Evolutionary conservation across 2,888 invertebrate genomes (phyloP).

Genomic region (Kuschelorhynchus macadamiae): DNA sequence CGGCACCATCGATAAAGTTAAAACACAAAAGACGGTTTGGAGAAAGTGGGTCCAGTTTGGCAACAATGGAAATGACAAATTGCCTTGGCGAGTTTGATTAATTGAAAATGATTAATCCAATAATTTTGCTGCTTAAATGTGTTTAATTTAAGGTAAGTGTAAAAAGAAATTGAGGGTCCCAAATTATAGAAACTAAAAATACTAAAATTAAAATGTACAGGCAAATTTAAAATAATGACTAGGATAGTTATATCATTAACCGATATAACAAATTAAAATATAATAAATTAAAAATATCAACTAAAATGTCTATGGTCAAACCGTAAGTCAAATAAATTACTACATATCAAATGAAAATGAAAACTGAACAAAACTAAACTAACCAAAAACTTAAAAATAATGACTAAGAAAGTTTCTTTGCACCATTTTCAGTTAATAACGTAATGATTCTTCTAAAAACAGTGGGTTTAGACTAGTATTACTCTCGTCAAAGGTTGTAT

Average conservation of each 20-base stretch:
- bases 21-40: too few species aligned
- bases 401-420: constrained; percentile 41
- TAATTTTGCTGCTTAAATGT: too few species aligned
- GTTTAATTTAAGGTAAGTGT: too few species aligned
- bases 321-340: constrained; percentile 29
- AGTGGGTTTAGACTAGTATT: constrained; percentile 37
- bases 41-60: too few species aligned
- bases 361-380: too few species aligned
- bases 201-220: too few species aligned
- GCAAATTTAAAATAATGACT: constrained; percentile 65
- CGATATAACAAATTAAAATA: constrained; percentile 64
- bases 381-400: constrained; percentile 41
- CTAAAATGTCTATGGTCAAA: neutral
- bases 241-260: constrained; percentile 67
- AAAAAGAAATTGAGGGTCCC: too few species aligned
- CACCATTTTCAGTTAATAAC: constrained; percentile 20
- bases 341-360: neutral
- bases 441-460: constrained; percentile 10
- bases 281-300: constrained; percentile 55
- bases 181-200: too few species aligned
- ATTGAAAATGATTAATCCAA: too few species aligned
- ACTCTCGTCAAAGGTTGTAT: constrained; percentile 26
- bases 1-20: too few species aligned
- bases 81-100: too few species aligned
- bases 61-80: too few species aligned